Base-by-base conservation (phyloP, 2,797 vertebrate genomes). In the Remorina albescens region DNA sequence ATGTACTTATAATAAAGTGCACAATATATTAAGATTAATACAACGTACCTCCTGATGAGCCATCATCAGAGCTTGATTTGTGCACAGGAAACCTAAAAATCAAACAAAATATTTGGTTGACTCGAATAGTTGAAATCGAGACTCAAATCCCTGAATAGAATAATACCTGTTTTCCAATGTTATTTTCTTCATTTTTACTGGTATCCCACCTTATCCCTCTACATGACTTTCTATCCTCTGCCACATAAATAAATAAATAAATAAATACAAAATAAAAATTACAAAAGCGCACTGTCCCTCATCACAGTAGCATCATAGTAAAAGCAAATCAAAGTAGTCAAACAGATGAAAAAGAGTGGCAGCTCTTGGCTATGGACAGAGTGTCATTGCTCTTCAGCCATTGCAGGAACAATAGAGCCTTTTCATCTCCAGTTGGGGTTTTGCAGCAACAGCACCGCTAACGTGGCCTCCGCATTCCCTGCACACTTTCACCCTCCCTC, bases 41-140 rank as follows among this genome's bases (percentile, higher is more conserved):
- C 23, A 7, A 47, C 95, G 93, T 87, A 98, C 97, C 98, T 91
- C 96, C 95, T 77, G 95, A 95, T 79, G 95, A 96, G 78, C 96
- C 93, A 82, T 99, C 98, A 82, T 99, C 98, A 0, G 96, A 97
- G 92, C 94, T 96, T 62, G 97, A 99, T 90, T 96, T 99, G 91
- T 96, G 96, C 88, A 98, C 94, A 74, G 95, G 93, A 68, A 96
- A 91, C 91, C 98, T 99, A 39, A 32, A 86, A 67, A 73, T 16
- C 18, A 80, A 75, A 74, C 6, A 77, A 39, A 28, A 34, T 2
- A 49, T 44, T 80, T 3, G 72, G 11, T 69, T 41, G 0, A 19
- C 21, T 6, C 56, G 3, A 55, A 39, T 2, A 15, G 25, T 37
- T 67, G 0, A 34, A 42, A 37, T 7, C 2, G 8, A 2, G 36